Evolutionary conservation across 2,113 vertebrate species (phyloP).

Genomic region (Pteruthius melanotis): DNA sequence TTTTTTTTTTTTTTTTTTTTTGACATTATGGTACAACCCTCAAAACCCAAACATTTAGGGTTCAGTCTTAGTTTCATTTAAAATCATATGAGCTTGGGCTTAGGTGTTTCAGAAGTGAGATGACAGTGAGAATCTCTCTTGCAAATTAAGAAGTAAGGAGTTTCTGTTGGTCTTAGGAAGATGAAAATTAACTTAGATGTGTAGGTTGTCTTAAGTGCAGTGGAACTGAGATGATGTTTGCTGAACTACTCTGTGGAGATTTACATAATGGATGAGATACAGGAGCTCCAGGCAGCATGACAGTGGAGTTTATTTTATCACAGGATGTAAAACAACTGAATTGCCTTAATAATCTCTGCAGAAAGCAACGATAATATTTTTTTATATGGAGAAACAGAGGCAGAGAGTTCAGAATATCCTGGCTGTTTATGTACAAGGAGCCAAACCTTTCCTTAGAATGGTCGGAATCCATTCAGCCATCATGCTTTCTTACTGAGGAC

Average conservation of each 20-base stretch:
- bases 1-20: too few species aligned
- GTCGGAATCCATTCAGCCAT: background rate
- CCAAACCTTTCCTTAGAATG: background rate
- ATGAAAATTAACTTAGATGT: slow-evolving; percentile 49
- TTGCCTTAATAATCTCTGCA: slow-evolving; percentile 54
- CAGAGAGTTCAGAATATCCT: background rate
- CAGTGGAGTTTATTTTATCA: slow-evolving; percentile 51
- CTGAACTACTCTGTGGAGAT: slow-evolving; percentile 63
- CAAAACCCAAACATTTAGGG: background rate
- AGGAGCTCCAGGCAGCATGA: slow-evolving; percentile 19
- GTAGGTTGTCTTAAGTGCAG: slow-evolving; percentile 41
- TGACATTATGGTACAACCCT: too few species aligned
- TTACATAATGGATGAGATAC: slow-evolving; percentile 68
- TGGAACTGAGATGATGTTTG: slow-evolving; percentile 48
- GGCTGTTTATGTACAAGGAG: background rate
- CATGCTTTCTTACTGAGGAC: background rate
- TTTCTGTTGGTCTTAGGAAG: slow-evolving; percentile 14
- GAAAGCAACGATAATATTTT: slow-evolving; percentile 3
- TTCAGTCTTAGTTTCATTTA: background rate
- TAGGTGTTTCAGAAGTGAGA: background rate
- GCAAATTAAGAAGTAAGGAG: background rate
- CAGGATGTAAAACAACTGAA: slow-evolving; percentile 38
- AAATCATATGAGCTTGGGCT: background rate
- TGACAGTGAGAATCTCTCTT: background rate
- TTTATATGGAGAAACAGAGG: background rate